Conservation (phyloP, 37 sponge, comb jelly and placozoan species). For the Petrosia ficiformis region DNA sequence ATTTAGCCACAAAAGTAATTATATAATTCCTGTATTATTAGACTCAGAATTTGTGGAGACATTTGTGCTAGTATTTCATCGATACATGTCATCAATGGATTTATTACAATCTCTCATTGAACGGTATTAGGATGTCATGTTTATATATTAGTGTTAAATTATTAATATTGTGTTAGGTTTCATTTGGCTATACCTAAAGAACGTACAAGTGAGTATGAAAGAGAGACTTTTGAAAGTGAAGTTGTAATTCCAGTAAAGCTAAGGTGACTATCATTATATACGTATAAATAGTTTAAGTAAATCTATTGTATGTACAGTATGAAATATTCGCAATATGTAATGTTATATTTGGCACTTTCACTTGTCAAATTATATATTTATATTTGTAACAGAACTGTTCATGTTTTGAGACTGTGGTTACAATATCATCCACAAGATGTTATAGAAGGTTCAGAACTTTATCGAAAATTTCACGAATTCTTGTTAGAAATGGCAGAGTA, state of each 20-base stretch:
- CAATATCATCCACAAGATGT: constrained; percentile 53
- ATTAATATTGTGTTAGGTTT: too few species aligned
- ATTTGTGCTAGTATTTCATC: constrained; percentile 62
- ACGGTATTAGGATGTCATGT: constrained; percentile 31
- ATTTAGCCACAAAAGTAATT: not conserved
- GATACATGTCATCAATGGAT: constrained; percentile 57
- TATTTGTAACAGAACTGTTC: constrained; percentile 43
- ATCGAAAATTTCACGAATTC: constrained; percentile 30
- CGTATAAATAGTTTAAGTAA: too few species aligned
- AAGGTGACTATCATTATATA: too few species aligned
- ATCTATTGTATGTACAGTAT: too few species aligned
- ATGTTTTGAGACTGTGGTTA: constrained; percentile 63
- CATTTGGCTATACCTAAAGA: not conserved
- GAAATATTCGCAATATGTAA: too few species aligned
- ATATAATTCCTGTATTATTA: constrained; percentile 20
- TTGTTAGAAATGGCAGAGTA: constrained; percentile 39
- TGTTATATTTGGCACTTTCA: not conserved
- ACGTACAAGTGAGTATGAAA: constrained; percentile 7
- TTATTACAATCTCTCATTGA: constrained; percentile 47
- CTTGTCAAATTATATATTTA: not conserved
- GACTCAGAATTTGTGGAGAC: constrained; percentile 65
- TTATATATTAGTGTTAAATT: not conserved
- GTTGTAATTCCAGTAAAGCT: constrained; percentile 62
- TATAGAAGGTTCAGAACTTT: constrained; percentile 27
- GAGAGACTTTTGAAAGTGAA: constrained; percentile 43